A percentile compares a stretch with the other conserved stretches of the same genome.
These are phyloP conservation scores for Pediacus dermestoides DNA, from an alignment of 2,888 invertebrate species.

Conservation along the genomic window DNA sequence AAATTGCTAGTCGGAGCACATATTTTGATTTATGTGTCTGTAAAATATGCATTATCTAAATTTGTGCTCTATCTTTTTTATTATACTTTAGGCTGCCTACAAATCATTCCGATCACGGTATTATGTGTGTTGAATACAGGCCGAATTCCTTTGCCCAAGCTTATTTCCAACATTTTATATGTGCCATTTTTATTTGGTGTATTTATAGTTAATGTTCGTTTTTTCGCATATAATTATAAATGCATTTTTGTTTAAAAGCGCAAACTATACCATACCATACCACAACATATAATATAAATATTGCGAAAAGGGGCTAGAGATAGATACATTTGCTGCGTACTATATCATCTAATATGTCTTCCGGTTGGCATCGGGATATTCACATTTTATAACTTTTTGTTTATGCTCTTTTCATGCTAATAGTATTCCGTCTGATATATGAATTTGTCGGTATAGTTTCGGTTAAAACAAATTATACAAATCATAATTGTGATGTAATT, in stretches of 20 bases:
- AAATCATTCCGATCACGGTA: conserved; percentile 45
- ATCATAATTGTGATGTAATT: too few species aligned
- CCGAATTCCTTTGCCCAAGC: too few species aligned
- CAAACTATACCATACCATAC: too few species aligned
- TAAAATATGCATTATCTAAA: conserved; percentile 51
- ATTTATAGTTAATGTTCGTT: too few species aligned
- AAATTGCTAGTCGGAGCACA: conserved; percentile 46
- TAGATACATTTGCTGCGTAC: conserved; percentile 33
- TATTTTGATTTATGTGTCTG: conserved; percentile 48
- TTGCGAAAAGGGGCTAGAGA: conserved; percentile 11
- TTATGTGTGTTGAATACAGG: conserved; percentile 34
- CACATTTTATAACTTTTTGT: conserved; percentile 44
- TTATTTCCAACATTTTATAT: too few species aligned
- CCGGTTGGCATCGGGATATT: conserved; percentile 45
- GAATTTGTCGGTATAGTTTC: conserved; percentile 7
- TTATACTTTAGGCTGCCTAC: conserved; percentile 45
- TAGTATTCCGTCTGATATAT: conserved; percentile 21
- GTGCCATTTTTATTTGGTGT: too few species aligned
- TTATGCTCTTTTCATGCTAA: conserved; percentile 42
- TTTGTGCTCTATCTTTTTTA: conserved; percentile 50
- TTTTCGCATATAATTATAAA: too few species aligned
- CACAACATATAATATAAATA: background rate
- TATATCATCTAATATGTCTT: conserved; percentile 46
- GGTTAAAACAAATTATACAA: conserved; percentile 6
- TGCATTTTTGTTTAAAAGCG: too few species aligned